Evolutionary conservation across 2,888 invertebrate species (phyloP).

Genomic region (Nasonovia ribisnigri): DNA sequence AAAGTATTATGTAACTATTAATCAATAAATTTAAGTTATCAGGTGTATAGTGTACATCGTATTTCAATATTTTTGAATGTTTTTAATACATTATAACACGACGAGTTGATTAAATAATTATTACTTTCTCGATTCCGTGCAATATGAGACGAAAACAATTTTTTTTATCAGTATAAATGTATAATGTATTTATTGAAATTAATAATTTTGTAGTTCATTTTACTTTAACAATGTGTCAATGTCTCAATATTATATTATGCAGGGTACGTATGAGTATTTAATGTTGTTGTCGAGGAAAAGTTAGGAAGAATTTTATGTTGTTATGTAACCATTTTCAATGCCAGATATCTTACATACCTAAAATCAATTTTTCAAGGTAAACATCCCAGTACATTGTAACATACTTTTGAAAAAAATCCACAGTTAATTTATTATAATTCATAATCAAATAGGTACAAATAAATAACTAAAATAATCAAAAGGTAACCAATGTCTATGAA

Average conservation of each 20-base stretch:
- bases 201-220: background rate
- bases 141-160: background rate
- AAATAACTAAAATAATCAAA: too few species aligned
- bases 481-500: background rate
- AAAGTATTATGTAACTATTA: background rate
- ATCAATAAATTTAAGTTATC: background rate
- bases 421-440: background rate
- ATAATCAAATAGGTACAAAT: background rate
- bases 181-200: too few species aligned
- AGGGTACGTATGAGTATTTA: background rate
- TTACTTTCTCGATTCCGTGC: background rate
- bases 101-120: background rate
- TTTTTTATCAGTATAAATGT: background rate
- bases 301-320: background rate
- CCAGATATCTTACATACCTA: background rate
- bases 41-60: background rate
- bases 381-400: background rate
- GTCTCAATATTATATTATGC: background rate
- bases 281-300: background rate
- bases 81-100: background rate
- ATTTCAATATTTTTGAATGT: background rate
- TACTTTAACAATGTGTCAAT: background rate
- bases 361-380: background rate
- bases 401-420: background rate
- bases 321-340: slow-evolving; percentile 12